phyloP scores from a whole-genome alignment of 2,113 vertebrate genomes.

The Actenoides lindsayi region DNA sequence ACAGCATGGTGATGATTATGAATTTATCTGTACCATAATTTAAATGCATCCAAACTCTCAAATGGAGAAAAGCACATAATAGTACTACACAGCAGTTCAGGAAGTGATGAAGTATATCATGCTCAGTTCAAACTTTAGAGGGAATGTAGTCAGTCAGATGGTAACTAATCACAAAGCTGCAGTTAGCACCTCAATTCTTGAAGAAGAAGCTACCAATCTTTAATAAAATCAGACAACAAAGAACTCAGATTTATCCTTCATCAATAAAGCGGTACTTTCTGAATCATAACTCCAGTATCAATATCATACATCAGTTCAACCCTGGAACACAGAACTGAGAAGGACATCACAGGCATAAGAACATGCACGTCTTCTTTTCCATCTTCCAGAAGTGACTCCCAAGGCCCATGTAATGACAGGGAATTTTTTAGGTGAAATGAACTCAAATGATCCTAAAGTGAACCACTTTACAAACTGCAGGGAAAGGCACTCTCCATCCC shows the following conservation, averaged over 20 bases:
- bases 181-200: not conserved
- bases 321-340: not conserved
- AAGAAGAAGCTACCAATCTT: not conserved
- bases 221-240: conserved; percentile 3
- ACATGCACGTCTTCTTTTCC: not conserved
- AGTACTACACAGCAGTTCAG: not conserved
- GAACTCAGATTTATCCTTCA: not conserved
- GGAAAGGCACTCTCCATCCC: not conserved
- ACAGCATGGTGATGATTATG: not conserved
- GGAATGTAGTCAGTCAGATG: not conserved
- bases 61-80: not conserved
- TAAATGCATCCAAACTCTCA: not conserved
- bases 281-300: not conserved
- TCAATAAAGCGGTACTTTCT: not conserved
- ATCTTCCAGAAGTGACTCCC: not conserved
- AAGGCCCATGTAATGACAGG: not conserved
- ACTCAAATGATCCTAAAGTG: not conserved
- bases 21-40: not conserved
- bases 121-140: not conserved
- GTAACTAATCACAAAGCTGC: not conserved
- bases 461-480: not conserved
- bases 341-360: not conserved
- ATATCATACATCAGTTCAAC: not conserved
- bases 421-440: not conserved
- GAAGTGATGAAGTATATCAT: not conserved